Evolutionary conservation across 2,113 vertebrate species (phyloP).

Genomic region (Macaca nemestrina): DNA sequence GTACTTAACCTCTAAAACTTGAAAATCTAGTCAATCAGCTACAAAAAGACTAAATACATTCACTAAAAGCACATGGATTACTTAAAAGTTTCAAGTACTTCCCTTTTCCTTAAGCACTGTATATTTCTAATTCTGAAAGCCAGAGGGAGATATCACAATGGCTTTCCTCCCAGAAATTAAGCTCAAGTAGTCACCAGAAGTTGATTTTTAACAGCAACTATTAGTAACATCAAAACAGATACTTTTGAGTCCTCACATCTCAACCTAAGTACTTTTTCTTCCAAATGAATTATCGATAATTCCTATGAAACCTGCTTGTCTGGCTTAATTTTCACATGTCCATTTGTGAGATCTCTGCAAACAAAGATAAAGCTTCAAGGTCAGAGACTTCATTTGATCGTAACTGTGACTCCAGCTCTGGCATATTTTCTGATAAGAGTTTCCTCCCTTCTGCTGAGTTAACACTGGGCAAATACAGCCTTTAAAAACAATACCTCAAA

Average conservation of each 20-base stretch:
- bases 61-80: neutral
- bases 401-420: neutral
- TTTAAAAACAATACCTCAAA: conserved; percentile 14
- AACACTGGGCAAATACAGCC: neutral
- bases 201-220: neutral
- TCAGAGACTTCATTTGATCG: neutral
- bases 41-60: neutral
- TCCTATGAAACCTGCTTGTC: neutral
- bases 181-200: neutral
- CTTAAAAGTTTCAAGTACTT: neutral
- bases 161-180: neutral
- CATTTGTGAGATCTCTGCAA: conserved; percentile 10
- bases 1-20: neutral
- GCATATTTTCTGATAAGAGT: conserved; percentile 49
- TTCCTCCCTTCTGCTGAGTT: conserved; percentile 12
- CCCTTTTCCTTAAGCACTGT: neutral
- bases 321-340: conserved; percentile 1
- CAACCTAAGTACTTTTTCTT: neutral
- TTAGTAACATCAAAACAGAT: neutral
- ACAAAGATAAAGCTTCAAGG: conserved; percentile 34
- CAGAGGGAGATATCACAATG: neutral
- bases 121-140: conserved; percentile 1
- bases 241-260: neutral
- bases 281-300: conserved; percentile 1
- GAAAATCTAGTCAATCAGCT: neutral